Percentiles rank a stretch among this genome's conserved stretches.
These are phyloP conservation scores for Philotrypesis tridentata DNA, from an alignment of 1,140 invertebrate species.

Conservation along the genomic window DNA sequence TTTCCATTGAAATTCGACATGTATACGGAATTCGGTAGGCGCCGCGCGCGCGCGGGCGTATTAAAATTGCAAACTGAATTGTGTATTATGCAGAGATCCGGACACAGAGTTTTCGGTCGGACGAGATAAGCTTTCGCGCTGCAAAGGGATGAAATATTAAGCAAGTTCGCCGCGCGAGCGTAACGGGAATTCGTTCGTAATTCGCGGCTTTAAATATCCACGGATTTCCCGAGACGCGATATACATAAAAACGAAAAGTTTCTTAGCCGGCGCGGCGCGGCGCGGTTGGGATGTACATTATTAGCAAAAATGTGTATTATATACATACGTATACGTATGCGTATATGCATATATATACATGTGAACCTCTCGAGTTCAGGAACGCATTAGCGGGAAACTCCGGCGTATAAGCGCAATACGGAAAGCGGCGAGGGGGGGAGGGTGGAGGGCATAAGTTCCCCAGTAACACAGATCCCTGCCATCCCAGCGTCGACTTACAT, in stretches of 20 bases:
- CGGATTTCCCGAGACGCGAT: neutral
- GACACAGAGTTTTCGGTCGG: neutral
- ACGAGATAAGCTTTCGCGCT: neutral
- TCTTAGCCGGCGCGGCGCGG: too few species aligned
- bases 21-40: too few species aligned
- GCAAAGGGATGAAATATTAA: neutral
- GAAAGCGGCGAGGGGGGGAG: too few species aligned
- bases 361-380: neutral
- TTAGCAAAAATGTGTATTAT: too few species aligned
- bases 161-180: neutral
- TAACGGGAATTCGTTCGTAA: neutral
- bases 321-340: neutral
- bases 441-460: constrained; percentile 16
- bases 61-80: neutral
- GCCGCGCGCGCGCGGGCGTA: too few species aligned
- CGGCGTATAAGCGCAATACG: neutral
- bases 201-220: neutral
- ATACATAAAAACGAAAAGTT: neutral
- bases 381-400: neutral
- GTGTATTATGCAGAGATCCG: neutral
- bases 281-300: too few species aligned
- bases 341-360: neutral
- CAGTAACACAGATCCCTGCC: constrained; percentile 31
- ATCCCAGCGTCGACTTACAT: neutral
- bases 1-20: too few species aligned